Percentiles rank a stretch among this genome's conserved stretches.
phyloP scores from a whole-genome alignment of 2,113 vertebrate species.

The Puffinus mauretanicus region DNA sequence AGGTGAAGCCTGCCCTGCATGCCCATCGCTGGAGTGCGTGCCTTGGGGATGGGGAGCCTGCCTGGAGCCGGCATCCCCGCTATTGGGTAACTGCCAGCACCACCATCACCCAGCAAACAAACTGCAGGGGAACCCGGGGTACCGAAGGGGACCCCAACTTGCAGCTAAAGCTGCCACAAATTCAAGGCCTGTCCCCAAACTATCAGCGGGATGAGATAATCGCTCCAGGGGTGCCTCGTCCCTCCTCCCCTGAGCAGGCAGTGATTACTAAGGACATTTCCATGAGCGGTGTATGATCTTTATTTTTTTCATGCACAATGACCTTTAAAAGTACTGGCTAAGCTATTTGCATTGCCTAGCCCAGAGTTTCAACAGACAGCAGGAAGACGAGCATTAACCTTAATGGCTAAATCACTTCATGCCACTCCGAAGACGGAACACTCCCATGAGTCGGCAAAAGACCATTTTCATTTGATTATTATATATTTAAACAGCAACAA shows the following conservation, averaged over 20 bases:
- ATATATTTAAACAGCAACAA: conserved; percentile 45
- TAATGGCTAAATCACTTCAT: conserved; percentile 76
- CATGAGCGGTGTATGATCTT: conserved; percentile 59
- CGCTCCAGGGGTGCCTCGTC: not conserved
- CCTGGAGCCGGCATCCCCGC: accelerated
- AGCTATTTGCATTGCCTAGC: conserved; percentile 77
- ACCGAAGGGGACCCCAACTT: not conserved
- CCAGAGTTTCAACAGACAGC: conserved; percentile 69
- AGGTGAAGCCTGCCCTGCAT: not conserved
- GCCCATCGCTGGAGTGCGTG: accelerated
- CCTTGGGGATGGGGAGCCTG: not conserved
- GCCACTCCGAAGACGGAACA: conserved; percentile 52
- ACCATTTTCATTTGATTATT: not conserved
- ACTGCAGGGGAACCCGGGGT: accelerated
- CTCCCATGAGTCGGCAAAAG: conserved; percentile 23
- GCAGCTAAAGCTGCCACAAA: not conserved
- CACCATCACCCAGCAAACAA: not conserved
- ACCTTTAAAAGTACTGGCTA: conserved; percentile 80
- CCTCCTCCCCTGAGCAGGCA: conserved; percentile 40
- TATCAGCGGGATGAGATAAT: conserved; percentile 24
- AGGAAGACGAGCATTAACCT: conserved; percentile 76
- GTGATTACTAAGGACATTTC: conserved; percentile 72
- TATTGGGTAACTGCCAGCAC: not conserved
- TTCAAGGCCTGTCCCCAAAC: not conserved
- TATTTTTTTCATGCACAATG: conserved; percentile 68